Evolutionary conservation across 2,888 invertebrate genomes (phyloP).

Genomic region (Philopedon plagiatum): DNA sequence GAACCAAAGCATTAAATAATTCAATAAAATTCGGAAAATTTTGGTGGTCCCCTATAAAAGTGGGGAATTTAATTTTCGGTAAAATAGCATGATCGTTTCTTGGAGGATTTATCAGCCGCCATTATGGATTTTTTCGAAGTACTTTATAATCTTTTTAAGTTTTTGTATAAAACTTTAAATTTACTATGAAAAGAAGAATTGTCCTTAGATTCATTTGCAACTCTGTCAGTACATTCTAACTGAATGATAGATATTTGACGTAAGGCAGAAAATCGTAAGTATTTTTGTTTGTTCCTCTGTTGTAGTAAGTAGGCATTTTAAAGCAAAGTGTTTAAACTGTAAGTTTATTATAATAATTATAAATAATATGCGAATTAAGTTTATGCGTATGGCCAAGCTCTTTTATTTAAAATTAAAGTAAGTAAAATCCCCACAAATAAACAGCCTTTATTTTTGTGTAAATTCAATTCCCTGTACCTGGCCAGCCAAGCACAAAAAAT

Average conservation of each 20-base stretch:
- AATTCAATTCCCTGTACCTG: too few species aligned
- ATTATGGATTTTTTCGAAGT: not conserved
- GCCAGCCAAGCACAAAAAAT: too few species aligned
- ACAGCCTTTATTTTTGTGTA: too few species aligned
- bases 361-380: too few species aligned
- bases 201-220: not conserved
- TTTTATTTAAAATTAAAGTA: too few species aligned
- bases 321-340: too few species aligned
- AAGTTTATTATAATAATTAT: too few species aligned
- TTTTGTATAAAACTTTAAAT: not conserved
- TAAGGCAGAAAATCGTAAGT: not conserved
- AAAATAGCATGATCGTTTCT: not conserved
- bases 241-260: not conserved
- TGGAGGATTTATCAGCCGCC: not conserved
- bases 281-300: too few species aligned
- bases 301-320: too few species aligned
- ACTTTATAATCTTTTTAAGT: not conserved
- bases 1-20: not conserved
- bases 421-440: too few species aligned
- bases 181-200: not conserved
- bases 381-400: too few species aligned
- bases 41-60: not conserved
- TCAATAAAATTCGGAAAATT: not conserved
- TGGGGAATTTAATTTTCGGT: not conserved
- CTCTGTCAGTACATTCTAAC: not conserved